Conservation (phyloP, 2,113 vertebrate genomes). For the Hoplias malabaricus region DNA sequence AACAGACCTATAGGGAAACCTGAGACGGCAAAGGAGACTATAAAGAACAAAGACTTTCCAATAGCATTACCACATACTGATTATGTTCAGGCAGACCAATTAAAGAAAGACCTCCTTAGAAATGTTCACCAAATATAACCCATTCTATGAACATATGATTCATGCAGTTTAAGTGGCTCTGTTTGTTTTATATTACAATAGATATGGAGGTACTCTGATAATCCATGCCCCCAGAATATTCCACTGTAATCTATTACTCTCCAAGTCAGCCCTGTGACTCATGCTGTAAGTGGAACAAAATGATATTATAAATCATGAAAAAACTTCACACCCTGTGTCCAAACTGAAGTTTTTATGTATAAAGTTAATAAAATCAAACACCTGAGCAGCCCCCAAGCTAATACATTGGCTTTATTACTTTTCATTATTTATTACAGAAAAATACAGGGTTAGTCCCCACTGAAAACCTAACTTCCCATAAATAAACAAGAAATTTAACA, state of each 20-base stretch:
- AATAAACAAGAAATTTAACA: too few relatives aligned
- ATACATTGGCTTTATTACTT: not conserved
- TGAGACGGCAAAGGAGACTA: not conserved
- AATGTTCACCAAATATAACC: not conserved
- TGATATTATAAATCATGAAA: conserved; percentile 13
- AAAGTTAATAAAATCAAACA: not conserved
- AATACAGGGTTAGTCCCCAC: too few relatives aligned
- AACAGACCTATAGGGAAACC: conserved; percentile 7
- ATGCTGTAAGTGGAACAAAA: not conserved
- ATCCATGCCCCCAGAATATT: not conserved
- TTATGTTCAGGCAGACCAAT: not conserved
- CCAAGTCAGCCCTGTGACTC: not conserved
- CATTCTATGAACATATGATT: not conserved
- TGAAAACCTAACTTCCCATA: too few relatives aligned
- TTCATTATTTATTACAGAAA: not conserved
- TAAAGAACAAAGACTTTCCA: not conserved
- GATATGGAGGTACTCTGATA: not conserved
- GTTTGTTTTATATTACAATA: conserved; percentile 6
- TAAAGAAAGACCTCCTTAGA: not conserved
- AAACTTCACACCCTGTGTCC: not conserved
- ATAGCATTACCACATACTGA: not conserved
- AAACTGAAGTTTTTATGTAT: not conserved
- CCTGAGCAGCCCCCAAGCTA: not conserved
- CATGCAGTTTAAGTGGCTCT: not conserved
- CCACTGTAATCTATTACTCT: not conserved